Conservation (phyloP, 2,797 vertebrate genomes). For the Avahi laniger region DNA sequence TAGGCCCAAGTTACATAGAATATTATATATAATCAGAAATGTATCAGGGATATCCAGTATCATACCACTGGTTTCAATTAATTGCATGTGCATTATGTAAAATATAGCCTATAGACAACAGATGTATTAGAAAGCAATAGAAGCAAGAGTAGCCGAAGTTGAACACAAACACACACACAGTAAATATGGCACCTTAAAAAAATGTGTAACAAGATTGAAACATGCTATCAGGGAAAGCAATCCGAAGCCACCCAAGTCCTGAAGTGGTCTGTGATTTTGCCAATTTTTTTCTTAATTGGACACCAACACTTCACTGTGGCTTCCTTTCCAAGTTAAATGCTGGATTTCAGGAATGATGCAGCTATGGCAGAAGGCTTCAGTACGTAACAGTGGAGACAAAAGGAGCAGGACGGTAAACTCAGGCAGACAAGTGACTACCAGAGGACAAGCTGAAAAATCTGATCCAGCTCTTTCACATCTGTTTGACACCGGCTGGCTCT, state of each 20-base stretch:
- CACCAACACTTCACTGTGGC: constrained; percentile 4
- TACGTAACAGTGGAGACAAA: constrained; percentile 52
- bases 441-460: constrained; percentile 21
- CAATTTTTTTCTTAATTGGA: constrained; percentile 27
- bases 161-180: neutral
- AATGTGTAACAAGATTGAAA: neutral
- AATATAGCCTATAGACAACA: neutral
- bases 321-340: constrained; percentile 26
- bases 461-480: neutral
- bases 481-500: constrained; percentile 49
- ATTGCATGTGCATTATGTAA: neutral
- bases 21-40: constrained; percentile 10
- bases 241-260: neutral
- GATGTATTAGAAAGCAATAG: constrained; percentile 19
- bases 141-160: neutral
- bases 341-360: constrained; percentile 32
- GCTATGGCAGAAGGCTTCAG: neutral
- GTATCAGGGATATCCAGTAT: neutral
- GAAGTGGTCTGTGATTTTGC: constrained; percentile 2
- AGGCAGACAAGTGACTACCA: constrained; percentile 21
- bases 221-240: neutral
- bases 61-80: constrained; percentile 49
- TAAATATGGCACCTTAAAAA: neutral
- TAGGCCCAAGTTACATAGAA: neutral
- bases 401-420: constrained; percentile 4